Base-by-base conservation (phyloP, 2,888 invertebrate species). In the Smittia aterrima region DNA sequence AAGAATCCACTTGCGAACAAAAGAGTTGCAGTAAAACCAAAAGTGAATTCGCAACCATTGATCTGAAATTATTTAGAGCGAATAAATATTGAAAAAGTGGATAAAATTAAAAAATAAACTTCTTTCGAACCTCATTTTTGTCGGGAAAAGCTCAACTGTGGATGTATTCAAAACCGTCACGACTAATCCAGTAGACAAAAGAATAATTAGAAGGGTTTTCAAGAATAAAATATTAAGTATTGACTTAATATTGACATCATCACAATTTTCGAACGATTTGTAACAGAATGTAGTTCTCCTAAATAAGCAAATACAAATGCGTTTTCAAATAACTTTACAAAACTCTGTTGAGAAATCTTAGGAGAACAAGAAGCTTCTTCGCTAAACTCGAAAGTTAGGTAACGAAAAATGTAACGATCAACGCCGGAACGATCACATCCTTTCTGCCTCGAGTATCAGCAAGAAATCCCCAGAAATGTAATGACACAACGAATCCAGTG, bases 401-500 rank as follows among this genome's bases (percentile, higher is more conserved):
- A 4, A 83, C 79, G 0, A 85, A 22, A 68, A 84, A 83, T 75
- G 86, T 85, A 2, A 80, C 77, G 6, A 85, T 76, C 38, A 87
- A 82, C 32, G 86, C 82, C 25, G 84, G 80, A 9, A 87, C 78
- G 13, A 87, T 79, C 2, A 84, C 81, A 18, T 82, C 83, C 76
- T 83, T 82, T 16, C 86, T 79, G 1, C 88, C 88, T 75, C 80
- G 81, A 0, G 85, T 85, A 78, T 88, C 87, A 0, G 87, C 86
- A 9, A 87, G 77, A 77, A 85, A 86, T 2, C 88, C 88, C 87
- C 87, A 87, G 47, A 87, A 79, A 78, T 86, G 85, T 1, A 87
- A 87, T 38, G 86, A 85, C n/a, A 84, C 78, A 58, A 87, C 82
- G 77, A 87, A 86, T 24, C 85, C 85, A 84, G 76, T 1, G 75